A percentile compares a stretch with the other conserved stretches of the same genome.
Conservation (phyloP, 2,797 vertebrate genomes). For the Distichodus sexfasciatus region DNA sequence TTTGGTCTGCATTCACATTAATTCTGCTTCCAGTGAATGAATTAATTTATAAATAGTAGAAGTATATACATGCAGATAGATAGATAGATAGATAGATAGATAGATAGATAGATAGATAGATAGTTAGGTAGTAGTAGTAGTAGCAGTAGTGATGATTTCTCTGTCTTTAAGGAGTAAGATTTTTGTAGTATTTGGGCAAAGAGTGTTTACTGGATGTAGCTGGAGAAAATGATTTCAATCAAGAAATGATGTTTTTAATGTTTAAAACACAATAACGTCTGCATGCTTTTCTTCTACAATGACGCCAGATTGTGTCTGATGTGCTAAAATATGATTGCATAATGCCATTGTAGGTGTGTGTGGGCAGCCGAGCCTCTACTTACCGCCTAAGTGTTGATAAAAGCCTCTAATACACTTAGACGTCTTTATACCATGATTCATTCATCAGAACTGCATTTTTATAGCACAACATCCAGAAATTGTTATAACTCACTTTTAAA, state of each 20-base stretch:
- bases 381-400: constrained; percentile 3
- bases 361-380: neutral
- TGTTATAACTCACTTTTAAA: constrained; percentile 38
- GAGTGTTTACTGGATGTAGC: too few relatives aligned
- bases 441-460: constrained; percentile 38
- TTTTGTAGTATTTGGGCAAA: too few relatives aligned
- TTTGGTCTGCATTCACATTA: too few relatives aligned
- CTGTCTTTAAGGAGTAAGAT: too few relatives aligned
- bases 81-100: too few relatives aligned
- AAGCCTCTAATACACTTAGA: constrained; percentile 29
- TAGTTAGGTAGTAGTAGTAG: too few relatives aligned
- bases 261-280: neutral
- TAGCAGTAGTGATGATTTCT: too few relatives aligned
- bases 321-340: constrained; percentile 6
- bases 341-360: constrained; percentile 9
- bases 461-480: constrained; percentile 25
- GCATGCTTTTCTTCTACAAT: neutral
- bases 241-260: neutral
- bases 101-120: too few relatives aligned
- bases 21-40: too few relatives aligned
- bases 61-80: too few relatives aligned
- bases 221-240: too few relatives aligned
- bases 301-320: neutral
- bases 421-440: constrained; percentile 37
- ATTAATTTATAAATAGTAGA: too few relatives aligned